phyloP scores from a whole-genome alignment of 2,888 invertebrate species.

The Oithona nana region DNA sequence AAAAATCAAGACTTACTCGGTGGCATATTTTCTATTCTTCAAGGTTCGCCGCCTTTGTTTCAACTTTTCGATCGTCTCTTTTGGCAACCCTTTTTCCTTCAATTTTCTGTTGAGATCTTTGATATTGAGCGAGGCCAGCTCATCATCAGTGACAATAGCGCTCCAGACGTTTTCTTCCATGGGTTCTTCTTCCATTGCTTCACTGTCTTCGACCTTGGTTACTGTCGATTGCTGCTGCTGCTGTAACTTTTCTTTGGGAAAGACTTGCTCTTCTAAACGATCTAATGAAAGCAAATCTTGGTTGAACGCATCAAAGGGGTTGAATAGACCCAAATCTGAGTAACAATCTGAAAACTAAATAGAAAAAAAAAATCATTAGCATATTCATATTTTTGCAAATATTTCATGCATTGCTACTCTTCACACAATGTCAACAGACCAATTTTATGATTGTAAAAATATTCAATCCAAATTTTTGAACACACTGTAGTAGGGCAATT shows the following conservation, averaged over 20 bases:
- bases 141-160: constrained; percentile 8
- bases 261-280: no score
- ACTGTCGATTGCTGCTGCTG: no score
- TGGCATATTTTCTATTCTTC: constrained; percentile 15
- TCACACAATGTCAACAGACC: no score
- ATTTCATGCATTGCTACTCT: background rate
- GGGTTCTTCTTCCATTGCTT: no score
- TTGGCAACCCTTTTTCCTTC: constrained; percentile 7
- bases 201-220: no score
- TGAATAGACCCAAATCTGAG: background rate
- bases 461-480: no score
- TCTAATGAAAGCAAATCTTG: background rate
- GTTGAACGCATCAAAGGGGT: background rate
- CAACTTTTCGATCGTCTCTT: constrained; percentile 10
- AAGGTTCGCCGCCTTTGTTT: constrained; percentile 11
- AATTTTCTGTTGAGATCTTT: constrained; percentile 13
- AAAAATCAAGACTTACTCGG: constrained; percentile 11
- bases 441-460: no score
- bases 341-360: background rate
- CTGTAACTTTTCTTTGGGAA: no score
- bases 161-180: no score
- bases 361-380: background rate
- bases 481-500: no score
- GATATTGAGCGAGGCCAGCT: constrained; percentile 11
- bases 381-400: background rate